phyloP scores from a whole-genome alignment of 1,140 invertebrate genomes.

The Ericerus pela region DNA sequence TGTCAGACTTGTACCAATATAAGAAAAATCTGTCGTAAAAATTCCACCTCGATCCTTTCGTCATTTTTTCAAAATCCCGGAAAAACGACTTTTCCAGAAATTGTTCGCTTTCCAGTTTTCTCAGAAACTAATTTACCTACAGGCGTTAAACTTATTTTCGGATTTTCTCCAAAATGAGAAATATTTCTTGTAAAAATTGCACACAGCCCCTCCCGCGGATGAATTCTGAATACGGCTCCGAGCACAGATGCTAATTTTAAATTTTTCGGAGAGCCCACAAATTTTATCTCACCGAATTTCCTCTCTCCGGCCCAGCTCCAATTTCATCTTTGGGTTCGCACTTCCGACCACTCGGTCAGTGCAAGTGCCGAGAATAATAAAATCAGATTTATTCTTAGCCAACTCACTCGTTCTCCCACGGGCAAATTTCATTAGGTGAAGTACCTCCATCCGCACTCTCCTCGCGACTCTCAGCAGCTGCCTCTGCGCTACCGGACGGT shows the following conservation, averaged over 20 bases:
- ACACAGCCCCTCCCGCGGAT: too few species aligned
- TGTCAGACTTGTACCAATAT: too few species aligned
- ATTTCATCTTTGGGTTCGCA: background rate
- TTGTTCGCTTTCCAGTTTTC: too few species aligned
- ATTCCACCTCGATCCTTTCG: too few species aligned
- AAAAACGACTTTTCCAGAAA: too few species aligned
- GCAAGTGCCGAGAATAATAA: background rate
- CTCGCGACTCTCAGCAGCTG: slow-evolving; percentile 6
- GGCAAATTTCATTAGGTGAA: slow-evolving; percentile 63
- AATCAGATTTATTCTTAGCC: background rate
- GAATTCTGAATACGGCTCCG: background rate
- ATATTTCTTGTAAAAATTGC: too few species aligned
- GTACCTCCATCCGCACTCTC: slow-evolving; percentile 20
- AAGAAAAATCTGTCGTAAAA: too few species aligned
- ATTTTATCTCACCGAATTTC: background rate
- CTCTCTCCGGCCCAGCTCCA: background rate
- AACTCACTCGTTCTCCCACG: slow-evolving; percentile 81
- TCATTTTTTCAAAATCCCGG: too few species aligned
- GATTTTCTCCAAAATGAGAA: too few species aligned
- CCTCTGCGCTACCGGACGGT: slow-evolving; percentile 24
- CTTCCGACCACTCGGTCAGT: background rate
- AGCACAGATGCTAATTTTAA: background rate
- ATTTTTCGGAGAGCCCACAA: background rate
- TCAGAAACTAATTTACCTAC: too few species aligned
- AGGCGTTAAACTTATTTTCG: too few species aligned